Evolutionary conservation across 2,113 vertebrate species (phyloP), one percentile per base, ranked within the genome.

Genomic region (Eleginops maclovinus): DNA sequence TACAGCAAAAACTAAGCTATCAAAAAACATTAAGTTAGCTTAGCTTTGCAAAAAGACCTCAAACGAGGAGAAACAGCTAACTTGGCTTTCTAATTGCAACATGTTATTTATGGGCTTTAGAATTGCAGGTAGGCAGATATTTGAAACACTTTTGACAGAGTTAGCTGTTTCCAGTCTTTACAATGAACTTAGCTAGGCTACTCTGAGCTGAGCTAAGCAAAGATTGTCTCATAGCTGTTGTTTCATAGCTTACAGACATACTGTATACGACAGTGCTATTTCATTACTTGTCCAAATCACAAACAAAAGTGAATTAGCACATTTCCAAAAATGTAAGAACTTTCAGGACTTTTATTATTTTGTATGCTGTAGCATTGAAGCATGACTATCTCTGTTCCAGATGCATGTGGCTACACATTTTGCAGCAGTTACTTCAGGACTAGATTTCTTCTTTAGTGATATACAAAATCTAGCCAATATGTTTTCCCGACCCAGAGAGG

Each of bases 401-500:
- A 66, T 90, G 87, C 71, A 53, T 12, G 44, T 31, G 60, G 60
- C 69, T 21, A 4, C 72, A 82, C 77, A 63, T 88, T 87, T 78
- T 69, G 70, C 73, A 78, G 81, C 85, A 63, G 76, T 91, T 85
- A 87, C 83, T 87, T 74, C 71, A 71, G 74, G 73, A 75, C 86
- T 77, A 85, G 72, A 87, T 87, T 90, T 91, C 85, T 80, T 88
- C 86, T 75, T 83, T 54, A 64, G 83, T n/a, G 59, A 75, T 79
- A 72, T 83, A 76, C 74, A 56, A 75, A 83, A 89, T 80, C 80
- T 28, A 63, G 79, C 83, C 88, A 88, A 59, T 68, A 68, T 76
- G 82, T 83, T 84, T 46, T 26, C 72, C 51, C 24, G 51, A 50
- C 69, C 71, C 53, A 22, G 17, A 66, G 87, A 87, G 67, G 55